Evolutionary conservation across 1,140 invertebrate genomes (phyloP).

Genomic region (Sweltsa coloradensis): DNA sequence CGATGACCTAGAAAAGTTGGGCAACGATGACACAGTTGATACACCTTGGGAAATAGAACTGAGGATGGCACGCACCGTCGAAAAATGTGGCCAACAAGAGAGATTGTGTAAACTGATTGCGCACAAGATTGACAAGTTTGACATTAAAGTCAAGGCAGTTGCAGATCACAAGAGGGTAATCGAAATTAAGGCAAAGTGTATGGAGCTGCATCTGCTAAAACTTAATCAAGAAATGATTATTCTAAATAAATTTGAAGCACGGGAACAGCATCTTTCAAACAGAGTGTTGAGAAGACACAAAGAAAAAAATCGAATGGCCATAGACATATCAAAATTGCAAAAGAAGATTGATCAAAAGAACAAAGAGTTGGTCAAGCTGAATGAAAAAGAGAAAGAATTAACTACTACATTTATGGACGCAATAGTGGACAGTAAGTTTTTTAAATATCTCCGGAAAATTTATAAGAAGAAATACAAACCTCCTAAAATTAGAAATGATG

Average conservation of each 20-base stretch:
- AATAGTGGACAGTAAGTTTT: conserved; percentile 55
- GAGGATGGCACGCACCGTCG: conserved; percentile 20
- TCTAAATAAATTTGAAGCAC: conserved; percentile 57
- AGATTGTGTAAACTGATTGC: conserved; percentile 44
- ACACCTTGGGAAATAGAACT: conserved; percentile 27
- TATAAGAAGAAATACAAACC: conserved; percentile 62
- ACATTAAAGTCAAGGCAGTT: conserved; percentile 46
- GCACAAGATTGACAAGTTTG: conserved; percentile 45
- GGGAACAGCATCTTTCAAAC: conserved; percentile 48
- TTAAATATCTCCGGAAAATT: conserved; percentile 57
- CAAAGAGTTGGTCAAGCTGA: conserved; percentile 39
- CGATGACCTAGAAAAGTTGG: conserved; percentile 8
- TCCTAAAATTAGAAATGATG: conserved; percentile 29
- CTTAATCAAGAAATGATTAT: conserved; percentile 67
- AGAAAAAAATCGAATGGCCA: conserved; percentile 39
- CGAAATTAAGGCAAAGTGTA: conserved; percentile 45
- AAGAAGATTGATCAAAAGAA: conserved; percentile 41
- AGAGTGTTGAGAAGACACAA: conserved; percentile 44
- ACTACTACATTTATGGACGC: conserved; percentile 40
- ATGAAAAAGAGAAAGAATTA: conserved; percentile 40
- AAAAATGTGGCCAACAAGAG: conserved; percentile 35
- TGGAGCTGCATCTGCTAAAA: conserved; percentile 53
- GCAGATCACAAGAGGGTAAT: conserved; percentile 46
- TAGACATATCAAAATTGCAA: conserved; percentile 36
- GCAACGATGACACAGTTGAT: conserved; percentile 13